Evolutionary conservation across 2,888 invertebrate genomes (phyloP).

Genomic region (Meghimatium bilineatum): DNA sequence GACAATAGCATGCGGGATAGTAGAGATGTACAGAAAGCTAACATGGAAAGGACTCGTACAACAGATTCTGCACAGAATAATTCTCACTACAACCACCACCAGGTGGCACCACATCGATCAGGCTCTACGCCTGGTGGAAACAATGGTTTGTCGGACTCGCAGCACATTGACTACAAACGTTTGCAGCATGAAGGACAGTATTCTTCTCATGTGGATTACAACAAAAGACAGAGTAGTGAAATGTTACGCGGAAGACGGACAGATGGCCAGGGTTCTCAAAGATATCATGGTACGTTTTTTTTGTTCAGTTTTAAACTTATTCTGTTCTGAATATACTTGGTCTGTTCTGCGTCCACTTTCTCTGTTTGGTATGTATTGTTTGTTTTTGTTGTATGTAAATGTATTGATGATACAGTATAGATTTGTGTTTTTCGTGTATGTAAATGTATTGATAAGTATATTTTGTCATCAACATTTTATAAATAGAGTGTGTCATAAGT

Average conservation of each 20-base stretch:
- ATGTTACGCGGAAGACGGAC: conserved; percentile 9
- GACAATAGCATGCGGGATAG: conserved; percentile 20
- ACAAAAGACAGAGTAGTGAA: conserved; percentile 34
- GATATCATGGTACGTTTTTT: conserved; percentile 42
- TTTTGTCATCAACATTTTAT: no score
- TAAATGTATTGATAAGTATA: no score
- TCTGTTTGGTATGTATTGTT: no score
- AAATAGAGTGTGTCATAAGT: no score
- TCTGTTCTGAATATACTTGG: no score
- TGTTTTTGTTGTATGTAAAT: no score
- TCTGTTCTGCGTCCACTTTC: no score
- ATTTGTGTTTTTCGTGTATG: no score
- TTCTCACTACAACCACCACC: conserved; percentile 39
- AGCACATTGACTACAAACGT: conserved; percentile 39
- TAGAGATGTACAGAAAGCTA: conserved; percentile 23
- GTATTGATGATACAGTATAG: no score
- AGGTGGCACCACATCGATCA: conserved; percentile 22
- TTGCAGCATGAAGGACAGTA: conserved; percentile 41
- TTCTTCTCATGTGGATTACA: conserved; percentile 42
- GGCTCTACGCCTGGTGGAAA: conserved; percentile 45
- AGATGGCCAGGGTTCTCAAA: conserved; percentile 45
- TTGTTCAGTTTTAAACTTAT: no score
- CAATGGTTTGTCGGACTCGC: conserved; percentile 42
- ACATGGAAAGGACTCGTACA: conserved; percentile 26
- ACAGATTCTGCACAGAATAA: conserved; percentile 34